Base-by-base conservation (phyloP, 2,888 invertebrate genomes). In the Unio pictorum region DNA sequence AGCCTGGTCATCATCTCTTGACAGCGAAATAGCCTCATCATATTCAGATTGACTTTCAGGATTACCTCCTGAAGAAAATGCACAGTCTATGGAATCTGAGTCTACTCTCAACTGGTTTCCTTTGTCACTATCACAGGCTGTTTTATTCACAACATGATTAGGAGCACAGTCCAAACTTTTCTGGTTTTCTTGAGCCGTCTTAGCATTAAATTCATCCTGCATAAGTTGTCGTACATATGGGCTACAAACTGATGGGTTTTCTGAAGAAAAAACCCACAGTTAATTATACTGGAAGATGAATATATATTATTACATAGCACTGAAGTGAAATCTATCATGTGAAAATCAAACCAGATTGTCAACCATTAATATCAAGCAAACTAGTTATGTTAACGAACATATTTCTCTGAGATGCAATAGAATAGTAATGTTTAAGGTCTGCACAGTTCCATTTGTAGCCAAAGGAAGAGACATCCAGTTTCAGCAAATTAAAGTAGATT, bases 221-320 rank as follows among this genome's bases (percentile, higher is more conserved):
- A 89, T 87, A 63, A 89, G 74, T 64, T 87, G 82, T 55, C 82
- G 78, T 65, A 88, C 80, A 68, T 86, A 88, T 18, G 87, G 82
- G 79, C 88, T 88, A 56, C 82, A 74, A n/a, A 84, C 73, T 63
- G 75, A 70, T 26, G 86, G 82, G 26, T 78, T 81, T 54, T 87
- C 88, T 88, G 76, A 68, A 82, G 34, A 66, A 64, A 23, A 55
- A n/a, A 56, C 18, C 62, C 55, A 64, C 20, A 66, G 54, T 63
- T 58, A 68, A 28, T 62, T 28, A 28, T n/a, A 26, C 59, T 26
- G 23, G 59, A 11, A 18, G 26, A 26, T 45, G 45, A 45, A 45
- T 45, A 15, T 45, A 45, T 45, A 45, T 45, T 45, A 45, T 45
- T 45, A 11, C 45, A 3, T 11, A 45, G 11, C 45, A 15, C 1